Conservation (phyloP, 2,797 vertebrate species). For the Epinephelus awoara region DNA sequence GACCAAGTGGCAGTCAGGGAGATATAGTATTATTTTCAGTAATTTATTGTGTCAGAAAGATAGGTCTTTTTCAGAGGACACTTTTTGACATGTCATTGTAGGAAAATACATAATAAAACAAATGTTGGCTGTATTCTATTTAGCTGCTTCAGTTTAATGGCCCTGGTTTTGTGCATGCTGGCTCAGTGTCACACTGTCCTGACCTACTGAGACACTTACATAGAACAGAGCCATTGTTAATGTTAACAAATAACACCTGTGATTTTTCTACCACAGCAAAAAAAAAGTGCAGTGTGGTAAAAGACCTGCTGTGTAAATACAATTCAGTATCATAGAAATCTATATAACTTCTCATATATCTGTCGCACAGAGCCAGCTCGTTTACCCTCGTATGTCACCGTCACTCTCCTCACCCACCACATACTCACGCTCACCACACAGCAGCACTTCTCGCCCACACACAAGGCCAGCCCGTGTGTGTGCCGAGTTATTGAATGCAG, state of each 20-base stretch:
- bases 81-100: background rate
- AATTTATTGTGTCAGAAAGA: background rate
- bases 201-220: background rate
- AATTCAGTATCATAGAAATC: background rate
- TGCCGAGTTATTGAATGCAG: constrained; percentile 37
- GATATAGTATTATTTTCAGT: background rate
- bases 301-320: background rate
- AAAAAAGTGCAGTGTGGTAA: background rate
- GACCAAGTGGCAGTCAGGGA: background rate
- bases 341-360: constrained; percentile 19
- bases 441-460: constrained; percentile 35
- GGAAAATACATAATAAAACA: background rate
- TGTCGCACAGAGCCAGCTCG: constrained; percentile 20
- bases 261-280: background rate
- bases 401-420: constrained; percentile 22
- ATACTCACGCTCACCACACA: constrained; percentile 25
- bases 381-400: constrained; percentile 28
- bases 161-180: background rate
- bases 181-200: background rate
- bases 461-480: constrained; percentile 27
- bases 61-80: background rate
- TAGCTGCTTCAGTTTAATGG: background rate
- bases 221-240: background rate
- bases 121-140: background rate
- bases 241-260: no score